These are phyloP conservation scores for Metellina segmentata DNA, from an alignment of 2,888 invertebrate genomes.

Conservation along the genomic window DNA sequence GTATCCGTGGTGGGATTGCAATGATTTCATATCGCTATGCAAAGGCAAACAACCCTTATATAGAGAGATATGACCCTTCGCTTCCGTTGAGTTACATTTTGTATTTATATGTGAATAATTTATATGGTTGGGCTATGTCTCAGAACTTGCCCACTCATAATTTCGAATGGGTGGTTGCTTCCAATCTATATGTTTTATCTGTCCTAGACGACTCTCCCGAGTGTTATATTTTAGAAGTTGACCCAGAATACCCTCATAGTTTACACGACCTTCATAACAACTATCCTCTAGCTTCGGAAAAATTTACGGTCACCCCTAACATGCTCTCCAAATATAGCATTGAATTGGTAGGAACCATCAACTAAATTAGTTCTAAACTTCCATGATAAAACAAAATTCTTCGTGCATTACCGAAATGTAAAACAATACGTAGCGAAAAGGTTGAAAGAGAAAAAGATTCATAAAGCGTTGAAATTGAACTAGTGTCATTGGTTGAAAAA, in stretches of 20 bases:
- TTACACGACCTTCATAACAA: background rate
- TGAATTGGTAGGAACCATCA: no score
- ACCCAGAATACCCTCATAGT: background rate
- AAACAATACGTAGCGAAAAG: no score
- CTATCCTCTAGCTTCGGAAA: background rate
- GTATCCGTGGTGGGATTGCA: background rate
- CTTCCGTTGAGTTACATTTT: constrained; percentile 43
- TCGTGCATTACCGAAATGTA: no score
- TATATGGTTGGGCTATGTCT: constrained; percentile 56
- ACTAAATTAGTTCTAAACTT: no score
- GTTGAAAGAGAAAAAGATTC: no score
- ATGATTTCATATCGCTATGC: constrained; percentile 72
- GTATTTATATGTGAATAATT: constrained; percentile 60
- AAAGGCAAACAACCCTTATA: constrained; percentile 75
- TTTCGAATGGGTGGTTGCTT: constrained; percentile 42
- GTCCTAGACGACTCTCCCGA: background rate
- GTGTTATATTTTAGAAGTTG: background rate
- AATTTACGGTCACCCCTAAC: background rate
- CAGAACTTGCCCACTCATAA: constrained; percentile 11
- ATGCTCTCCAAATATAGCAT: no score
- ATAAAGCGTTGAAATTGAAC: no score
- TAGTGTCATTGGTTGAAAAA: no score
- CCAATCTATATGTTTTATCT: background rate
- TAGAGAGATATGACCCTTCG: background rate
- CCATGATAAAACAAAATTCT: no score